Evolutionary conservation across 2,888 invertebrate species (phyloP), one percentile per base, ranked within the genome.

Genomic region (Dicycla oo): DNA sequence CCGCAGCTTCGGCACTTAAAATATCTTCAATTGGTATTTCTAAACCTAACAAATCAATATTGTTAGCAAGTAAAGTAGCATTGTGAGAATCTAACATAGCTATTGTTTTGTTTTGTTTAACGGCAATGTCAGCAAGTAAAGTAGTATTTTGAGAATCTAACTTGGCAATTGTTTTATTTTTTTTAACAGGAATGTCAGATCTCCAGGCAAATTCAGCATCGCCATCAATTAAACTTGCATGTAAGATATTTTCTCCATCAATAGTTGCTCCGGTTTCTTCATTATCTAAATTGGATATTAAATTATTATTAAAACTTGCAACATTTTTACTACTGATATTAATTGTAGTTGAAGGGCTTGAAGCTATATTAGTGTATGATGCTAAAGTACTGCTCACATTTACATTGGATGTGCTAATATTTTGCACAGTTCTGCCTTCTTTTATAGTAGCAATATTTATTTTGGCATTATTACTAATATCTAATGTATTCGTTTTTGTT

Each of bases 161-260:
- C 43, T 34, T 60, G 18, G 23, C 8, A 26, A 18, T 60, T 40
- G 18, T 54, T 69, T 54, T 26, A 3, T 47, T 26, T 34, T 38
- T 26, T 34, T 8, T 1, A 26, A 13, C 26, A 11, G 43, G 67
- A 53, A 26, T 26, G 13, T 69, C 69, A 18, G 45, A 45, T 30
- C 69, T 45, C 69, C 54, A 69, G 5, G 10, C 26, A n/a, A 56
- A 20, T 38, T 68, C 26, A 53, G 26, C 2, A 11, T 45, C 11
- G 1, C 6, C 3, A 54, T 38, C 26, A n/a, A 26, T 63, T 10
- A 43, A 38, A 8, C 3, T 67, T 38, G 26, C 26, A 20, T 23
- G 20, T 53, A 67, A 20, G 8, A 0, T 6, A n/a, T 38, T n/a
- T 30, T 49, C 11, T 30, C 4, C 43, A 67, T 43, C 20, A 15